phyloP scores from a whole-genome alignment of 2,113 vertebrate genomes.

The Orthonyx spaldingii region DNA sequence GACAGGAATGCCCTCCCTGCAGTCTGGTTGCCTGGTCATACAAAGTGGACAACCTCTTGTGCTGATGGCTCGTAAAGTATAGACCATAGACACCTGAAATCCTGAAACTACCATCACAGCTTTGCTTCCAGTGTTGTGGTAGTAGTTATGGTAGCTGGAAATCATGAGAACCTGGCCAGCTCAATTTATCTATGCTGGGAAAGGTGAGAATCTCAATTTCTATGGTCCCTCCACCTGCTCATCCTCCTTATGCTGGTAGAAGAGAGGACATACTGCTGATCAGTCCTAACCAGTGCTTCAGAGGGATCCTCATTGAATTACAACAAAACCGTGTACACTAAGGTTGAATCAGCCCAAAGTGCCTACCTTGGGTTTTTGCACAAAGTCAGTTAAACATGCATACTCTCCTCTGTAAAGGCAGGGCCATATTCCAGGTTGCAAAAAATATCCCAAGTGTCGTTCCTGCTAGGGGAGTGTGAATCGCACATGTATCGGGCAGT shows the following conservation, averaged over 20 bases:
- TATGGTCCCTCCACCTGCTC: background rate
- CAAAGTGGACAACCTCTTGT: background rate
- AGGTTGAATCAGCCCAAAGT: background rate
- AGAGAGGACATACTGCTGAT: background rate
- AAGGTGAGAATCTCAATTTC: background rate
- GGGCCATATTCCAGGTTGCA: background rate
- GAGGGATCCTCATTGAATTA: background rate
- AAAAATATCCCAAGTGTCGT: background rate
- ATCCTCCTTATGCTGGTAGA: background rate
- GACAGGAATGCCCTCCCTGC: background rate
- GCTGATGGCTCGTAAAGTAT: background rate
- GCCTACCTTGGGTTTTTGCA: background rate
- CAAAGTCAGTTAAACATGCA: background rate
- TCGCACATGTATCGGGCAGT: accelerated
- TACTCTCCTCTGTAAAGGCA: background rate
- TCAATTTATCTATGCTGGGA: background rate
- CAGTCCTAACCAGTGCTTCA: background rate
- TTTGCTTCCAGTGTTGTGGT: background rate
- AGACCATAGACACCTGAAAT: background rate
- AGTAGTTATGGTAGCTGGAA: background rate
- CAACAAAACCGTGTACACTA: background rate
- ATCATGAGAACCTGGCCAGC: background rate
- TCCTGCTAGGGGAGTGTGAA: background rate
- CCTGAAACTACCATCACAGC: background rate
- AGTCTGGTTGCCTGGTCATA: background rate